Evolutionary conservation across 2,113 vertebrate genomes (phyloP).

Genomic region (Phalacrocorax pelagicus): DNA sequence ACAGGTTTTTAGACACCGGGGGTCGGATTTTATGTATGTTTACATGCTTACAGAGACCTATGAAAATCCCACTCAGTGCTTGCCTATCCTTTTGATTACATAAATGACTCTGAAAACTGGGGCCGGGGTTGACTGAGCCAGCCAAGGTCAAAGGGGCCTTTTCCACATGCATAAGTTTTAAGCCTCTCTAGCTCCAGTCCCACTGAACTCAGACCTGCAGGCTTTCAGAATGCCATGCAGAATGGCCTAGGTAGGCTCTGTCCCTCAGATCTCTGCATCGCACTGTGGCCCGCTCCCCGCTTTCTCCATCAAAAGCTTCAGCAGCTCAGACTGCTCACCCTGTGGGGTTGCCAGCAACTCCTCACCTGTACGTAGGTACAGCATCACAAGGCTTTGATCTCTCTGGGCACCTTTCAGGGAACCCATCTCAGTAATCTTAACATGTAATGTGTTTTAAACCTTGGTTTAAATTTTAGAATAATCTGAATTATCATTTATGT

Average conservation of each 20-base stretch:
- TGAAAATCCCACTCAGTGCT: not conserved
- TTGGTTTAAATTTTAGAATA: not conserved
- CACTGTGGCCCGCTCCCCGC: fast-evolving
- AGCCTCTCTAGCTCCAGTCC: not conserved
- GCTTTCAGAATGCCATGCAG: fast-evolving
- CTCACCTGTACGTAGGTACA: not conserved
- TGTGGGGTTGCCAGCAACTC: not conserved
- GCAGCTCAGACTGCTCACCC: not conserved
- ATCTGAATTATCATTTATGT: not conserved
- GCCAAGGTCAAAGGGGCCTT: not conserved
- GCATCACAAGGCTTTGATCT: fast-evolving
- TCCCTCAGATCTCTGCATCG: fast-evolving
- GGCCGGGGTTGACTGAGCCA: not conserved
- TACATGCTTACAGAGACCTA: not conserved
- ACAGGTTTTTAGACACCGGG: not conserved
- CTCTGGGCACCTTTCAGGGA: not conserved
- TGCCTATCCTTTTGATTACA: not conserved
- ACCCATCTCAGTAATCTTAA: not conserved
- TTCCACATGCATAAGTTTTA: not conserved
- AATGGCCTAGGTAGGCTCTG: not conserved
- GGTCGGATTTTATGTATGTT: not conserved
- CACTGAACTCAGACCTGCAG: not conserved
- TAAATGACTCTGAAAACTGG: not conserved
- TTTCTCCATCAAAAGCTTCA: not conserved
- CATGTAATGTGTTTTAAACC: not conserved